Base-by-base conservation (phyloP, 2,797 vertebrate genomes). In the Tenualosa ilisha region DNA sequence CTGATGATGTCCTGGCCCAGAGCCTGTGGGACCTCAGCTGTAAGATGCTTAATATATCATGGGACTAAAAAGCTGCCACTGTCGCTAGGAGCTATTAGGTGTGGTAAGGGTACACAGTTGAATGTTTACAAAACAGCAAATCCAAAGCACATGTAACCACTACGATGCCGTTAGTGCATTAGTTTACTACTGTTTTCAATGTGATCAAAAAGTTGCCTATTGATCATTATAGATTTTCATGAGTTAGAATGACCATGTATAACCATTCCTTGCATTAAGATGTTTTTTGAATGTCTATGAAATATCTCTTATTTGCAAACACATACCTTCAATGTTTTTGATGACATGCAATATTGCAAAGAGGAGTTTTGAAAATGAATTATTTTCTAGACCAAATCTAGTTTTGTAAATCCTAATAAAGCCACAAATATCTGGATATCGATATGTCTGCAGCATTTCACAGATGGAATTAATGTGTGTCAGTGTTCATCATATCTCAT, bases 11-110 rank as follows among this genome's bases (percentile, higher is more conserved):
- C 0, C 0, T 91, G 88, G 95, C 94, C 0, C 84, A 94, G 92
- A 93, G 93, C 87, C 72, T 96, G 82, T 96, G 95, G 95, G 94
- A 95, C 51, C 88, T 95, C 86, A 96, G 93, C 92, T 96, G 95
- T 81, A 86, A 43, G 84, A 85, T 93, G 92, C 93, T 95, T 53
- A 88, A 89, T 17, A 63, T 96, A 49, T 87, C 91, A 0, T 96
- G 95, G 95, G 94, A 94, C 1, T 95, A 86, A 93, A 72, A 8
- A 37, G 22, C 59, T 63, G 22, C n/a, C 22, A 63, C 56, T 56
- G 53, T 17, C 53, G 4, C 20, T 59, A 22, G 24, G 6, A n/a
- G 59, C n/a, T 63, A 11, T 63, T 24, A 22, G 1, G 20, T 59
- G 17, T n/a, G 56, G 63, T 11, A 24, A 68, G 63, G 63, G 26